Percentiles rank a stretch among this genome's conserved stretches.
phyloP scores from a whole-genome alignment of 2,113 vertebrate genomes.

The Campylorhamphus procurvoides region DNA sequence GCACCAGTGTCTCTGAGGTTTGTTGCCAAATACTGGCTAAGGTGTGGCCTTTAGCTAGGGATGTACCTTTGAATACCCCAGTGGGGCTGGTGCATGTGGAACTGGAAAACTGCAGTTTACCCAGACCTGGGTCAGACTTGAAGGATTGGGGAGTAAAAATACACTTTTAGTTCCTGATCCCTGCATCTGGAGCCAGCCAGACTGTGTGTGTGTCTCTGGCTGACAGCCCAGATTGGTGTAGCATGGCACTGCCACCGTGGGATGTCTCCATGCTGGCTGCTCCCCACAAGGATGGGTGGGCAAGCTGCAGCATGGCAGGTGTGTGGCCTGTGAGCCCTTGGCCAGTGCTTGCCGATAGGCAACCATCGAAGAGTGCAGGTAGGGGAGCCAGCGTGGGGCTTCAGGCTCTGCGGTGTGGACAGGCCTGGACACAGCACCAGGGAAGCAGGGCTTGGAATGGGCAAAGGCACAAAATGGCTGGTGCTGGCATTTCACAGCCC shows the following conservation, averaged over 20 bases:
- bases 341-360: neutral
- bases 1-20: neutral
- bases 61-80: neutral
- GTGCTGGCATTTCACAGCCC: neutral
- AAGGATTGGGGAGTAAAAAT: neutral
- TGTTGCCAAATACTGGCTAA: neutral
- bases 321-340: accelerated
- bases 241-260: accelerated
- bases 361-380: accelerated
- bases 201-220: neutral
- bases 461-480: neutral
- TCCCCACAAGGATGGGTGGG: neutral
- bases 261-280: neutral
- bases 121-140: neutral
- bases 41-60: neutral
- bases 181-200: neutral
- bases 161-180: neutral
- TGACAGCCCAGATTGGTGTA: neutral
- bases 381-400: neutral
- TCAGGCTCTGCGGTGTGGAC: accelerated
- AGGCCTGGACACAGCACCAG: neutral
- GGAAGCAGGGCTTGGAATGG: neutral
- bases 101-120: neutral
- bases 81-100: neutral
- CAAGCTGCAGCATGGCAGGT: accelerated